phyloP scores from a whole-genome alignment of 2,797 vertebrate species.

The Mormyrops boulengeri region DNA sequence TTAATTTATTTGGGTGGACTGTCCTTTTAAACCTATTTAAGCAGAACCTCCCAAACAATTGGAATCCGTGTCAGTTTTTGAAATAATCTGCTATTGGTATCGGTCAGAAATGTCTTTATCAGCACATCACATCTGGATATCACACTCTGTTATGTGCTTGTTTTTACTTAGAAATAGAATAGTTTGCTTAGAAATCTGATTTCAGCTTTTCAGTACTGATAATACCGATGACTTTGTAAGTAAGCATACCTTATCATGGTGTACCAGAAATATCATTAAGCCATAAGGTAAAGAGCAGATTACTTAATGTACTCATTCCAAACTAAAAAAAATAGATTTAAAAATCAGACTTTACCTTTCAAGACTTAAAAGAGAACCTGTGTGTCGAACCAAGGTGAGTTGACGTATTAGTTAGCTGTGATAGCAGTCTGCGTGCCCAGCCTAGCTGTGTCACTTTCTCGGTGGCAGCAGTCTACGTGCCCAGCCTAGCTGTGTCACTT shows the following conservation, averaged over 20 bases:
- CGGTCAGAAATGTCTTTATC: background rate
- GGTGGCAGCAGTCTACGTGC: background rate
- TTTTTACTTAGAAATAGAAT: background rate
- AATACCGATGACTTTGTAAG: background rate
- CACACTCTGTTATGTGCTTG: background rate
- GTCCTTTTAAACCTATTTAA: background rate
- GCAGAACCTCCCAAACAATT: background rate
- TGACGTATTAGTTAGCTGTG: background rate
- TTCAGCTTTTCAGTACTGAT: background rate
- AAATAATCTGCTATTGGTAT: background rate
- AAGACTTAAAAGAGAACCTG: background rate
- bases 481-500: background rate
- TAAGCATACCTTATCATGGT: background rate
- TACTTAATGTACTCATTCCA: background rate
- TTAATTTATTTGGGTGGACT: background rate
- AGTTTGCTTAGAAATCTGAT: background rate
- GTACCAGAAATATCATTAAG: background rate
- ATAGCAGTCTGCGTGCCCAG: background rate
- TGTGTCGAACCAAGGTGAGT: background rate
- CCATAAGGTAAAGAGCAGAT: background rate
- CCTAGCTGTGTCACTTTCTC: background rate
- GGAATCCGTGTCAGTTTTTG: too few species aligned
- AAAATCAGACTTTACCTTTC: background rate
- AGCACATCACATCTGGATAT: background rate
- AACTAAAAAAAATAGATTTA: background rate